Conservation (phyloP, 2,797 vertebrate genomes). For the Scolopax bukidnonensis region DNA sequence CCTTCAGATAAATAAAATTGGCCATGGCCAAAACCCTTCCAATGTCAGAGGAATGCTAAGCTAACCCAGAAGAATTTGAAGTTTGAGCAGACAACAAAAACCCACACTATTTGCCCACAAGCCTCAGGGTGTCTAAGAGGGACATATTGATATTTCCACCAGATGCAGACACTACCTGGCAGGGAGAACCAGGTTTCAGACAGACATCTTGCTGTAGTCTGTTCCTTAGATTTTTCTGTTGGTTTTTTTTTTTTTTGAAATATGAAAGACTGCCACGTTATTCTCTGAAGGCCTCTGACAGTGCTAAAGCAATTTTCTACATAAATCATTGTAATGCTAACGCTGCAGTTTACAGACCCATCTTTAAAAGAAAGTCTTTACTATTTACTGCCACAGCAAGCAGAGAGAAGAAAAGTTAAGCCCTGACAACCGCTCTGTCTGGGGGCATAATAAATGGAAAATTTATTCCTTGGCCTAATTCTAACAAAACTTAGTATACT, state of each 20-base stretch:
- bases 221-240: not conserved
- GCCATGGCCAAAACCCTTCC: not conserved
- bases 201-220: not conserved
- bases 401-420: not conserved
- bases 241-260: not conserved
- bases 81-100: not conserved
- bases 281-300: slow-evolving; percentile 57
- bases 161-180: not conserved
- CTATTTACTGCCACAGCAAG: slow-evolving; percentile 38
- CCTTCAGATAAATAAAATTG: not conserved
- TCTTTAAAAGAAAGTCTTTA: slow-evolving; percentile 51
- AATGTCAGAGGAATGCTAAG: not conserved
- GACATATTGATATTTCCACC: not conserved
- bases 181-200: not conserved
- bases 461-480: slow-evolving; percentile 14
- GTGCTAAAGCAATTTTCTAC: slow-evolving; percentile 60
- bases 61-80: not conserved
- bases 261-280: slow-evolving; percentile 27
- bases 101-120: not conserved
- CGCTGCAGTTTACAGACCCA: slow-evolving; percentile 56
- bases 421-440: slow-evolving; percentile 23
- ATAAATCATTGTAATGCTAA: slow-evolving; percentile 65
- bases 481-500: slow-evolving; percentile 5
- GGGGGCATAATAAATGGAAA: slow-evolving; percentile 37
- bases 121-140: not conserved